phyloP scores from a whole-genome alignment of 2,113 vertebrate genomes.

The Tenrec ecaudatus region DNA sequence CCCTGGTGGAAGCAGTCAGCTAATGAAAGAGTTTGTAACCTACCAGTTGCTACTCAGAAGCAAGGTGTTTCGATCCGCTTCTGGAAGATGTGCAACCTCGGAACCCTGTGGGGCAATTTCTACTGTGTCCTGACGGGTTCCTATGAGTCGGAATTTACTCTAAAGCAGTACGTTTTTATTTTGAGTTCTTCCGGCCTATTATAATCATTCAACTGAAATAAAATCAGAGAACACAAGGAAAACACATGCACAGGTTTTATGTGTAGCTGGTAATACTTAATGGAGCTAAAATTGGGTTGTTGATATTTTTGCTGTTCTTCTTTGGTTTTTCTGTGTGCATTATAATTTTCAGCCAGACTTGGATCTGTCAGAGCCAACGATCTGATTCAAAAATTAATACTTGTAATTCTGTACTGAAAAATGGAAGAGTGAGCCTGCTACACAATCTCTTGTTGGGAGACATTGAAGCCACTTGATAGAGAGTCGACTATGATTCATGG shows the following conservation, averaged over 20 bases:
- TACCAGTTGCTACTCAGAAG: no score
- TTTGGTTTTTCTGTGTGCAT: not conserved
- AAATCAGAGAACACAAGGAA: not conserved
- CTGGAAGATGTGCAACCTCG: no score
- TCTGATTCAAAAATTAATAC: not conserved
- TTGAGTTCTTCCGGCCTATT: not conserved
- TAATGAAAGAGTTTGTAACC: no score
- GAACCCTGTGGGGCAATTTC: no score
- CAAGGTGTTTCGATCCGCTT: no score
- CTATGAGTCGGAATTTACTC: not conserved
- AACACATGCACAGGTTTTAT: not conserved
- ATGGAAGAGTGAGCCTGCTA: no score
- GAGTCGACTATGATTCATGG: no score
- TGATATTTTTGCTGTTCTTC: not conserved
- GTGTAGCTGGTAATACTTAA: not conserved
- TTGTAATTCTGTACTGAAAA: not conserved
- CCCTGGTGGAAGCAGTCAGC: no score
- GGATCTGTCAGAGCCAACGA: not conserved
- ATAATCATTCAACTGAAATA: not conserved
- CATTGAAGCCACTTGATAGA: not conserved
- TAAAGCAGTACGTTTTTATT: not conserved
- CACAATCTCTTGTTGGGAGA: not conserved
- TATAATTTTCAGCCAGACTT: not conserved
- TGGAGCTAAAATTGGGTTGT: not conserved
- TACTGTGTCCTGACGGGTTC: no score